phyloP scores from a whole-genome alignment of 2,888 invertebrate species.

The Rutpela maculata region DNA sequence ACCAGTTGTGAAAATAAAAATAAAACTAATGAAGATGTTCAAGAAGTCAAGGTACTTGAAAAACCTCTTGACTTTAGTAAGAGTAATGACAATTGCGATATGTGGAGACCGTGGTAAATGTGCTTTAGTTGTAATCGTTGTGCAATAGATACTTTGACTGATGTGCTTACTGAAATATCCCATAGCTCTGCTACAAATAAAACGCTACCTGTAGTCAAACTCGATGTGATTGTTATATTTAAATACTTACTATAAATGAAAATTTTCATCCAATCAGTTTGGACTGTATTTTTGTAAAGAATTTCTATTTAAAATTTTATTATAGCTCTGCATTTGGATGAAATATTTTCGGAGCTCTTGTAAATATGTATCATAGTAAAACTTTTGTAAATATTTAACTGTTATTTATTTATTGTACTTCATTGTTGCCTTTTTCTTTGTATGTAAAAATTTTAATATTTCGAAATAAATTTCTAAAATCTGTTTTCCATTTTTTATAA shows the following conservation, averaged over 20 bases:
- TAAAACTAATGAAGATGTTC: constrained; percentile 45
- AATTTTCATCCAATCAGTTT: constrained; percentile 24
- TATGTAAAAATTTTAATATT: constrained; percentile 35
- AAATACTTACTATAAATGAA: constrained; percentile 13
- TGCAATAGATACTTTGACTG: constrained; percentile 39
- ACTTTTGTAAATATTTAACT: constrained; percentile 24
- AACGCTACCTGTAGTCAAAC: constrained; percentile 32
- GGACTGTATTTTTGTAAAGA: constrained; percentile 29
- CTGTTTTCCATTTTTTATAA: neutral
- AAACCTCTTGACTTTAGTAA: constrained; percentile 76
- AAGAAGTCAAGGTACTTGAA: constrained; percentile 66
- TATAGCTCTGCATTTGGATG: constrained; percentile 16
- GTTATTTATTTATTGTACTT: constrained; percentile 31
- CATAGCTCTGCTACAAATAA: constrained; percentile 27
- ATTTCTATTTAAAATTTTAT: constrained; percentile 23
- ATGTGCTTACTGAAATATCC: constrained; percentile 28
- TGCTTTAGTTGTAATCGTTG: constrained; percentile 30
- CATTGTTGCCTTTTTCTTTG: constrained; percentile 32
- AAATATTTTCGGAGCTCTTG: constrained; percentile 22
- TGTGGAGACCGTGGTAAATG: constrained; percentile 77
- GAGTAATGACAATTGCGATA: constrained; percentile 68
- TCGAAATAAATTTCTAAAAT: constrained; percentile 15
- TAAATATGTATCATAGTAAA: constrained; percentile 35
- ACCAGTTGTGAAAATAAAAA: constrained; percentile 55
- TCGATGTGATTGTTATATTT: constrained; percentile 38